A percentile compares a stretch with the other conserved stretches of the same genome.
Evolutionary conservation across 2,113 vertebrate species (phyloP).

Genomic region (Labeo catla): DNA sequence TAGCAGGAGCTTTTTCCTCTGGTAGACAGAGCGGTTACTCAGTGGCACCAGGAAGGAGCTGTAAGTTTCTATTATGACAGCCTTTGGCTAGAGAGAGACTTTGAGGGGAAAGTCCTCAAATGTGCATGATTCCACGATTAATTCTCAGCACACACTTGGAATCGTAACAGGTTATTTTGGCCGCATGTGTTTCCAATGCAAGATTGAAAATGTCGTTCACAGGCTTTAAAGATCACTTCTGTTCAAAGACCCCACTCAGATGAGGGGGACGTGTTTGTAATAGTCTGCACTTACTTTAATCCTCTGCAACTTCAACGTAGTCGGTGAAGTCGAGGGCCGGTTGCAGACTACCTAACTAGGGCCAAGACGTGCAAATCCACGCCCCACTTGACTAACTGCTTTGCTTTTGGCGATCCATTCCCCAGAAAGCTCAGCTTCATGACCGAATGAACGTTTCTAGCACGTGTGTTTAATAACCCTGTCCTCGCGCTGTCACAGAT

Average conservation of each 20-base stretch:
- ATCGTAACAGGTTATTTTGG: not conserved
- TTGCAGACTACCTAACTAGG: not conserved
- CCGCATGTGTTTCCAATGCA: not conserved
- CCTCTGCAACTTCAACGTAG: not conserved
- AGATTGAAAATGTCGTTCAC: not conserved
- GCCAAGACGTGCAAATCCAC: not conserved
- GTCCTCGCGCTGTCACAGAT: conserved; percentile 53
- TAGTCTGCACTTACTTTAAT: not conserved
- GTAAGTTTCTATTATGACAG: conserved; percentile 67
- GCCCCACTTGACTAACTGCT: not conserved
- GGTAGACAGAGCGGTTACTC: conserved; percentile 81
- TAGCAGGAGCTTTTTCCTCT: conserved; percentile 79
- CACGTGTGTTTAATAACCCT: not conserved
- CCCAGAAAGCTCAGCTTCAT: not conserved
- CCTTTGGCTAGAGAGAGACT: not conserved
- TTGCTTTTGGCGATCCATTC: not conserved
- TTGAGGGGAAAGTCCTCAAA: too few species aligned
- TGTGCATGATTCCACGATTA: not conserved
- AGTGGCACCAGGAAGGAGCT: conserved; percentile 77
- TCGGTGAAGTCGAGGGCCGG: not conserved
- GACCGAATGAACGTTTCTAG: not conserved
- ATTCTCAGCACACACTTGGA: not conserved
- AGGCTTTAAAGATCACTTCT: not conserved
- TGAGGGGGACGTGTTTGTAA: not conserved
- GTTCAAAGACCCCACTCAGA: not conserved